Conservation (phyloP, 1,140 invertebrate species). For the Ceratina australensis region DNA sequence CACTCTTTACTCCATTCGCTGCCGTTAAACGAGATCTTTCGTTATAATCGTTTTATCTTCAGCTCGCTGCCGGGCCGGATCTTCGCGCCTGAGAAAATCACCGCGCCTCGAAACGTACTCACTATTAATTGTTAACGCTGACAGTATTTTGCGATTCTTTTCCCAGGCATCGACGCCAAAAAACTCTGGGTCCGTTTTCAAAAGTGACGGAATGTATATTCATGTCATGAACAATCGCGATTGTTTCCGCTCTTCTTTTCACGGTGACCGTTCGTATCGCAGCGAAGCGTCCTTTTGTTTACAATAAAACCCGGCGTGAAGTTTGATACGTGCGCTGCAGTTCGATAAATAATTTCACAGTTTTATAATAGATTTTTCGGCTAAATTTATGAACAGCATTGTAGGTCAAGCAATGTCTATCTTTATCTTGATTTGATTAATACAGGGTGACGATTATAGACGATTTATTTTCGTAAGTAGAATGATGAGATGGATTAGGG, state of each 20-base stretch:
- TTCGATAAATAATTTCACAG: too few relatives aligned
- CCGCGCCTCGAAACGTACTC: constrained; percentile 50
- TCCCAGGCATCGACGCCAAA: neutral
- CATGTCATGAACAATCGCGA: constrained; percentile 14
- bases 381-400: too few relatives aligned
- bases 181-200: neutral
- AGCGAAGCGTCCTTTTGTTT: constrained; percentile 7
- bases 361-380: too few relatives aligned
- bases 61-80: constrained; percentile 48
- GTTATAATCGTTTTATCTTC: constrained; percentile 72
- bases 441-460: too few relatives aligned
- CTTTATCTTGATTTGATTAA: too few relatives aligned
- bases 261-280: neutral
- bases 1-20: constrained; percentile 44
- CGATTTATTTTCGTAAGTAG: neutral
- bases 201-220: neutral
- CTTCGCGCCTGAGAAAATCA: constrained; percentile 61
- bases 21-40: constrained; percentile 66
- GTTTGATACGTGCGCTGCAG: neutral
- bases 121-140: constrained; percentile 64
- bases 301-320: neutral
- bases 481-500: neutral
- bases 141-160: constrained; percentile 17
- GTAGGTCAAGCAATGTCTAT: too few relatives aligned
- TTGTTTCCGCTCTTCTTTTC: neutral